phyloP scores from a whole-genome alignment of 2,888 invertebrate genomes.

The Erebia palarica region DNA sequence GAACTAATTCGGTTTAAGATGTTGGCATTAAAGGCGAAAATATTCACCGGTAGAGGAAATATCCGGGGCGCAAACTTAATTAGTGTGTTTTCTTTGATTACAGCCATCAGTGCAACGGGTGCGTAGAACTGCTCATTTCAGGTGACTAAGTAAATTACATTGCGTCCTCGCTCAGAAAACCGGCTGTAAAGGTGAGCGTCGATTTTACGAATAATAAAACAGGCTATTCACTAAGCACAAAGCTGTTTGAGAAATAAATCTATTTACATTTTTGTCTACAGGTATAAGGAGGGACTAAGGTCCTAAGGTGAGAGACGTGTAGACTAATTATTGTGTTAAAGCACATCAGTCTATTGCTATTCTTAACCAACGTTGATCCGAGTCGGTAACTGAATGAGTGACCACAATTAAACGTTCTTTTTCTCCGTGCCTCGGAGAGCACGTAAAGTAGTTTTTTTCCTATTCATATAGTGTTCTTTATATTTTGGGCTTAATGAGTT shows the following conservation, averaged over 20 bases:
- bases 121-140: constrained; percentile 65
- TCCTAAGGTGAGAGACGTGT: too few relatives aligned
- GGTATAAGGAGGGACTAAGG: too few relatives aligned
- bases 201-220: constrained; percentile 24
- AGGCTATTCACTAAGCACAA: not conserved
- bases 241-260: not conserved
- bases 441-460: too few relatives aligned
- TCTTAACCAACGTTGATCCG: too few relatives aligned
- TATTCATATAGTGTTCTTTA: too few relatives aligned
- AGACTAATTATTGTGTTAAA: too few relatives aligned
- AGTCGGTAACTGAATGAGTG: too few relatives aligned
- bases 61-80: constrained; percentile 67
- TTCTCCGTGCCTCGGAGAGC: too few relatives aligned
- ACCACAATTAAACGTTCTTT: too few relatives aligned
- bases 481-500: too few relatives aligned
- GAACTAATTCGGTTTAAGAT: not conserved
- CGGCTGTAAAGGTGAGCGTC: constrained; percentile 45
- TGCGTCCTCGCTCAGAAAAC: constrained; percentile 61
- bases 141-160: constrained; percentile 75
- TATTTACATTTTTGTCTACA: not conserved
- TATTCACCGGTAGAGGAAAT: constrained; percentile 34
- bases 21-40: constrained; percentile 13
- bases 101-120: constrained; percentile 78
- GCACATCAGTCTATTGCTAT: too few relatives aligned
- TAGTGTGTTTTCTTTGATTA: constrained; percentile 81